These are phyloP conservation scores for Atherinomorus stipes DNA, from an alignment of 2,113 vertebrate genomes.

Conservation along the genomic window DNA sequence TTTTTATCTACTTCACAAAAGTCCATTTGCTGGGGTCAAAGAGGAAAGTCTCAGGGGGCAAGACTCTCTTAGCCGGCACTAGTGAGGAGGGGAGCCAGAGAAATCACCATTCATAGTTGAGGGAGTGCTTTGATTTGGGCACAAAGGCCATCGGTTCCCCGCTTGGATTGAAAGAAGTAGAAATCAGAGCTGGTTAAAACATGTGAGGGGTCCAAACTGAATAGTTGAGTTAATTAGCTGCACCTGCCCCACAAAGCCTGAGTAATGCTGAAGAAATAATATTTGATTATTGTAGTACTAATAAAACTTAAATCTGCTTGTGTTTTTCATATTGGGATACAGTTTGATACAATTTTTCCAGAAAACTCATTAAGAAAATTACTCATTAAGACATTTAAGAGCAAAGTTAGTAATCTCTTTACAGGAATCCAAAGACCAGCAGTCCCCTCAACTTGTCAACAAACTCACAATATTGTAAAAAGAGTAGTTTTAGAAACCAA, in stretches of 20 bases:
- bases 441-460: too few relatives aligned
- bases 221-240: constrained; percentile 76
- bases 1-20: constrained; percentile 74
- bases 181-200: constrained; percentile 64
- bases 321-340: background rate
- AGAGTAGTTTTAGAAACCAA: background rate
- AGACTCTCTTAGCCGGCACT: constrained; percentile 66
- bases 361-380: background rate
- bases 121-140: constrained; percentile 71
- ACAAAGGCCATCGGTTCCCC: constrained; percentile 71
- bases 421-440: background rate
- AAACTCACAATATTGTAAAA: background rate
- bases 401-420: background rate
- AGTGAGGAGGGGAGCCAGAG: constrained; percentile 51
- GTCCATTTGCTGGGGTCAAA: constrained; percentile 83
- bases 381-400: background rate
- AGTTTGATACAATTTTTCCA: background rate
- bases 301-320: background rate
- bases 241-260: constrained; percentile 65
- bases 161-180: constrained; percentile 61
- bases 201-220: constrained; percentile 59
- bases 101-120: constrained; percentile 71
- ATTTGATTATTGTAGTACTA: constrained; percentile 10
- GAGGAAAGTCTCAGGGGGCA: constrained; percentile 73
- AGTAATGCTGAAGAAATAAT: constrained; percentile 19